Evolutionary conservation across 2,113 vertebrate species (phyloP).

Genomic region (Prietella phreatophila): DNA sequence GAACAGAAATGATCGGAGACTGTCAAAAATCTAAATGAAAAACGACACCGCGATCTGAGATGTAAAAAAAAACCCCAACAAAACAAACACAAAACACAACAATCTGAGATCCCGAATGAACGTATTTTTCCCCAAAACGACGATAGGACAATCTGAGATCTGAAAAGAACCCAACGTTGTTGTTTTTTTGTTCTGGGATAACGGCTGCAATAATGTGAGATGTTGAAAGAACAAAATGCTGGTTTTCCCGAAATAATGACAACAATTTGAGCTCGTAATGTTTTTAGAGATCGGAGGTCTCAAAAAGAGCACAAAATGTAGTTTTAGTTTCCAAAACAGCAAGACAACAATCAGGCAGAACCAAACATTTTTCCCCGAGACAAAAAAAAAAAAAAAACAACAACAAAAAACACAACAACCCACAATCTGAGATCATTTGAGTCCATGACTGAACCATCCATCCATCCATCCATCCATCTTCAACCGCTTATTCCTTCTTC

Average conservation of each 20-base stretch:
- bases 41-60: too few species aligned
- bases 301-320: too few species aligned
- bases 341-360: neutral
- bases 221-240: neutral
- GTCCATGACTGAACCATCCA: neutral
- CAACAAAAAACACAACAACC: neutral
- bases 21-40: too few species aligned
- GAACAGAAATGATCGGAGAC: neutral
- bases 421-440: neutral
- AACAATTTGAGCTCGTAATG: neutral
- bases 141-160: neutral
- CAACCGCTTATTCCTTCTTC: too few species aligned
- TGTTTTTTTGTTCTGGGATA: too few species aligned
- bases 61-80: too few species aligned
- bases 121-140: neutral
- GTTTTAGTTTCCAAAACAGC: too few species aligned
- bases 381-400: neutral
- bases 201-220: neutral
- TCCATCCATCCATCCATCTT: too few species aligned
- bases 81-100: neutral
- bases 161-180: neutral
- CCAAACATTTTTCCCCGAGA: neutral
- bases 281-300: too few species aligned
- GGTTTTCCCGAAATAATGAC: neutral
- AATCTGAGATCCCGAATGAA: neutral